Percentiles rank a stretch among this genome's conserved stretches.
These are phyloP conservation scores for Oxyteleia sp. DNA, from an alignment of 2,888 invertebrate species.

Conservation along the genomic window DNA sequence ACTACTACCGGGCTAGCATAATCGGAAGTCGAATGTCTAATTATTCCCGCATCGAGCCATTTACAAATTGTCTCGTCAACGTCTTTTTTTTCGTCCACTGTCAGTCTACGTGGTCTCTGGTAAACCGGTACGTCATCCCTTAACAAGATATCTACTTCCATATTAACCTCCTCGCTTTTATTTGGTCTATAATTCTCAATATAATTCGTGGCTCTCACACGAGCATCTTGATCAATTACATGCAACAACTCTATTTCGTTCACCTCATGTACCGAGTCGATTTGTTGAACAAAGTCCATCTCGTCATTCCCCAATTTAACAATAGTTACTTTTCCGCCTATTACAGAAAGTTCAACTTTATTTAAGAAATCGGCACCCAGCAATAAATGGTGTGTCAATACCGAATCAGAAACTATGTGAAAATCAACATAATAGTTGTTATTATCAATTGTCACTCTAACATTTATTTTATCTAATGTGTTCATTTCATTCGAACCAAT, in stretches of 20 bases:
- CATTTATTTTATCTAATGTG: constrained; percentile 41
- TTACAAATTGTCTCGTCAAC: constrained; percentile 78
- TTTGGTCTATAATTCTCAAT: constrained; percentile 43
- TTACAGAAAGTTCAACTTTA: too few species aligned
- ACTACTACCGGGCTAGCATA: constrained; percentile 79
- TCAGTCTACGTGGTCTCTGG: constrained; percentile 74
- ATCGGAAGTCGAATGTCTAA: constrained; percentile 77
- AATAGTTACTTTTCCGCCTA: constrained; percentile 43
- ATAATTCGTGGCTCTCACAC: neutral
- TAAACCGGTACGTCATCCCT: constrained; percentile 78
- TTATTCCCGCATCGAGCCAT: constrained; percentile 79
- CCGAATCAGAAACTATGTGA: constrained; percentile 57
- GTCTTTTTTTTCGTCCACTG: constrained; percentile 68
- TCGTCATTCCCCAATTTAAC: neutral
- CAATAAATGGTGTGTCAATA: constrained; percentile 43
- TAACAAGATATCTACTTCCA: constrained; percentile 77
- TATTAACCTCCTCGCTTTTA: constrained; percentile 28
- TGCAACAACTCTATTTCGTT: constrained; percentile 3
- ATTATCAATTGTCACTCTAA: constrained; percentile 50
- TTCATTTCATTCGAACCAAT: constrained; percentile 42
- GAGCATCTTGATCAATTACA: neutral
- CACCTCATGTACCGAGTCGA: too few species aligned
- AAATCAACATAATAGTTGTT: constrained; percentile 50
- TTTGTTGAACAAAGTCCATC: neutral
- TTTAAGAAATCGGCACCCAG: constrained; percentile 68